Conservation (phyloP, 2,113 vertebrate species). For the Naja naja region DNA sequence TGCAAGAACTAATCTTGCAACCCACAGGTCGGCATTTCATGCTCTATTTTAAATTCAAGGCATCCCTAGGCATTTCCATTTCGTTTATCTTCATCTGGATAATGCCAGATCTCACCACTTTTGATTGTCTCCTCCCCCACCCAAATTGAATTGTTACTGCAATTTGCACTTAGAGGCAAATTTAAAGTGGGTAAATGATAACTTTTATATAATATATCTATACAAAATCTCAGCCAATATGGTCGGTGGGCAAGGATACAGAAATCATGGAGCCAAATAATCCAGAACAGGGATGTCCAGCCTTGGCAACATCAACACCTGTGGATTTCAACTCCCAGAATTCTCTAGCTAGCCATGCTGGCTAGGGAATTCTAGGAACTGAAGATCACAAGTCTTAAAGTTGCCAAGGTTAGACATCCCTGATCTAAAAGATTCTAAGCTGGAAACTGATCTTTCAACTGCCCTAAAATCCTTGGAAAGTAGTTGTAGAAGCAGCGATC, state of each 20-base stretch:
- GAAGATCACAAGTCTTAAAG: background rate
- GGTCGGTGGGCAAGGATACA: background rate
- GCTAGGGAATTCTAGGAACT: background rate
- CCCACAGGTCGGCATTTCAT: background rate
- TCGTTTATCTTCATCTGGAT: background rate
- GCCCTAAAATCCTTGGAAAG: background rate
- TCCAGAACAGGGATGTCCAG: background rate
- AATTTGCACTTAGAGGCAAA: background rate
- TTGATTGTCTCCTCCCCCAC: background rate
- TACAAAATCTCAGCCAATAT: background rate
- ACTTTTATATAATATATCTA: background rate
- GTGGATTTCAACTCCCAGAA: background rate
- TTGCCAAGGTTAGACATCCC: background rate
- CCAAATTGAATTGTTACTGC: background rate
- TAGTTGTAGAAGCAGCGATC: background rate
- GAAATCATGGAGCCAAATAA: background rate
- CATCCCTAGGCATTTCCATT: background rate
- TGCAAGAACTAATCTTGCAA: background rate
- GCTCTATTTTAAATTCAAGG: background rate
- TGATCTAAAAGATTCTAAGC: background rate
- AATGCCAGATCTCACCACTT: slow-evolving; percentile 3
- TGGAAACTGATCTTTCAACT: no score
- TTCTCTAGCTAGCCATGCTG: background rate
- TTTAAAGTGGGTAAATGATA: background rate
- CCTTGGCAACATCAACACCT: background rate